These are phyloP conservation scores for Calephelis perditalis DNA, from an alignment of 2,888 invertebrate genomes.

Conservation along the genomic window DNA sequence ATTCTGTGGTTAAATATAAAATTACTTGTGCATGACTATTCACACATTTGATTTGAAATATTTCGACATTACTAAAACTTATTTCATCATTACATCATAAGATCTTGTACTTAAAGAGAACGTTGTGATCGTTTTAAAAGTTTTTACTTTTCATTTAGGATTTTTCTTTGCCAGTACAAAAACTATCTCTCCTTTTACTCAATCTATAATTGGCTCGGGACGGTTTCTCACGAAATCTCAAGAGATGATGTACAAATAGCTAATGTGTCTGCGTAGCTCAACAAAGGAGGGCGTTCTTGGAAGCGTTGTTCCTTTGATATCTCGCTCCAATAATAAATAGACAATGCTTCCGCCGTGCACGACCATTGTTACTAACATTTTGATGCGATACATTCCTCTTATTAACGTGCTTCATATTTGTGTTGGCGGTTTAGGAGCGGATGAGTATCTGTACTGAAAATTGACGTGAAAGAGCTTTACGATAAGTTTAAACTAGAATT, in stretches of 20 bases:
- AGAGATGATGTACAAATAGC: constrained; percentile 30
- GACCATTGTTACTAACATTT: constrained; percentile 5
- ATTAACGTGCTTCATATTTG: constrained; percentile 11
- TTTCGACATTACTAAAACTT: too few species aligned
- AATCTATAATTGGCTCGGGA: constrained; percentile 10
- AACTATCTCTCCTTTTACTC: constrained; percentile 10
- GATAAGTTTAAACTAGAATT: too few species aligned
- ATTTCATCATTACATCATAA: too few species aligned
- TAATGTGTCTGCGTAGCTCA: constrained; percentile 31
- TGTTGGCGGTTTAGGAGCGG: too few species aligned
- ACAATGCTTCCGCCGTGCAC: constrained; percentile 27
- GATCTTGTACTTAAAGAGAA: too few species aligned
- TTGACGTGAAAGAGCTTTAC: too few species aligned
- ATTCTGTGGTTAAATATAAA: too few species aligned
- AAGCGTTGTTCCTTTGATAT: constrained; percentile 47
- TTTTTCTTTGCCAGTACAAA: not conserved
- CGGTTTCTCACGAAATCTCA: constrained; percentile 19
- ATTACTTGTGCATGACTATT: too few species aligned
- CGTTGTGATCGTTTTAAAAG: too few species aligned
- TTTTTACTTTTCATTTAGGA: too few species aligned
- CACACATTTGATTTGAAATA: too few species aligned
- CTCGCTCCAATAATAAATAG: constrained; percentile 46
- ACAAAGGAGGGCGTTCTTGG: constrained; percentile 41
- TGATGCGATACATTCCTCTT: constrained; percentile 12
- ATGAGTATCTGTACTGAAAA: too few species aligned